A percentile compares a stretch with the other conserved stretches of the same genome.
Conservation (phyloP, 2,888 invertebrate genomes). For the Pachymerium ferrugineum region DNA sequence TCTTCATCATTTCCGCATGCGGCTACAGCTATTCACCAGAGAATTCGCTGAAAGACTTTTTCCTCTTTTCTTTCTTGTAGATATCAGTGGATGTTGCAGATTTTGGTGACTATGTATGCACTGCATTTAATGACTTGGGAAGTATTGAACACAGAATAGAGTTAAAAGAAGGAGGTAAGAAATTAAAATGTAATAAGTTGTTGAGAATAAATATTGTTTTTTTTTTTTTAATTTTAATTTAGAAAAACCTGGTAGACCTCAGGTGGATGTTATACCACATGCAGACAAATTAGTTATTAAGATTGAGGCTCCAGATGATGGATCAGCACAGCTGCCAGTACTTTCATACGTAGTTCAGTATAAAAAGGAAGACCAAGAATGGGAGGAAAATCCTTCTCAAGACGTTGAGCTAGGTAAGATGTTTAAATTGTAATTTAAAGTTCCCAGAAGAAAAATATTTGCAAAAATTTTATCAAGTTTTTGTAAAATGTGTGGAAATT, state of each 20-base stretch:
- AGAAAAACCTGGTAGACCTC: not conserved
- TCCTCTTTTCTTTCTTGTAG: not conserved
- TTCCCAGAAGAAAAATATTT: no score
- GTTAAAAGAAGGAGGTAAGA: constrained; percentile 28
- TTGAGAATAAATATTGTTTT: not conserved
- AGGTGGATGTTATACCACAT: not conserved
- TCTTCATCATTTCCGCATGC: no score
- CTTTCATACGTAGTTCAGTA: not conserved
- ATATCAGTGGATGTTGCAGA: not conserved
- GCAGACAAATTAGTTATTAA: not conserved
- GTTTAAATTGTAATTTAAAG: no score
- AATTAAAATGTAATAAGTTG: not conserved
- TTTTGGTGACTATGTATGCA: not conserved
- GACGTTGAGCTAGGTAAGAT: not conserved
- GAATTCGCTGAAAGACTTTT: not conserved
- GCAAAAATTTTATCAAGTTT: no score
- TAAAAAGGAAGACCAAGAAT: not conserved
- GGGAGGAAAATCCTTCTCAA: not conserved
- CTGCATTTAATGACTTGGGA: not conserved
- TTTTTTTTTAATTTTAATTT: not conserved
- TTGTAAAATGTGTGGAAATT: no score
- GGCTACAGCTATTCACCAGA: not conserved
- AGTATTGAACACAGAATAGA: not conserved
- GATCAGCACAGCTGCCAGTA: not conserved
- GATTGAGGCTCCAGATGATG: not conserved